Base-by-base conservation (phyloP, 2,797 vertebrate species). In the Amblyraja radiata region DNA sequence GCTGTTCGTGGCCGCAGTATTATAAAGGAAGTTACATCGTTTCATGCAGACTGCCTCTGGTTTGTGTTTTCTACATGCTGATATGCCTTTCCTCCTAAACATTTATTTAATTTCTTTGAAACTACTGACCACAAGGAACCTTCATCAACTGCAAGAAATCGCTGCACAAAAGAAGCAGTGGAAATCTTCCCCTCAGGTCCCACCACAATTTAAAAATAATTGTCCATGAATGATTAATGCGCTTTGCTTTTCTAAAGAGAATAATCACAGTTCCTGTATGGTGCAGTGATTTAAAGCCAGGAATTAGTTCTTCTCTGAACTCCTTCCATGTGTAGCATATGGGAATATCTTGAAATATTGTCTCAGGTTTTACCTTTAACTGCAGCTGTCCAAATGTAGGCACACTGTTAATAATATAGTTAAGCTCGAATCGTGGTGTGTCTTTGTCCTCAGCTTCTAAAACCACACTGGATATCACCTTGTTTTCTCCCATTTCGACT, bases 361-460 rank as follows among this genome's bases (percentile, higher is more conserved):
- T 58, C 2, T 58, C 39, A 74, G 36, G 13, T 39, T 94, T 94
- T 93, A 96, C 95, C 96, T 96, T 97, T 32, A 96, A 93, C 90
- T 96, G 96, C 61, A 97, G 95, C 2, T 93, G 93, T 23, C 96
- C 96, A 90, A 96, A 96, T 65, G 93, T 95, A 0, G 96, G 96
- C 0, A 93, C 94, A 0, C 94, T 36, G 0, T 94, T 96, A 18
- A 96, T 94, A 93, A 96, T 93, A 94, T 93, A 95, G 94, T 90
- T 13, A 0, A 97, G 83, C 81, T 94, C 94, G 58, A 94, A 2
- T 0, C 93, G 93, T 18, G 95, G 94, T 2, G 95, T 95, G 95
- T 96, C 96, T 93, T 78, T 93, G 93, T 96, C 97, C 93, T 96
- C 94, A 1, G 95, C 95, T 94, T 97, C 96, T 94, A 97, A 94